A percentile compares a stretch with the other conserved stretches of the same genome.
Evolutionary conservation across 2,113 vertebrate species (phyloP).

Genomic region (Oostethus manadensis): DNA sequence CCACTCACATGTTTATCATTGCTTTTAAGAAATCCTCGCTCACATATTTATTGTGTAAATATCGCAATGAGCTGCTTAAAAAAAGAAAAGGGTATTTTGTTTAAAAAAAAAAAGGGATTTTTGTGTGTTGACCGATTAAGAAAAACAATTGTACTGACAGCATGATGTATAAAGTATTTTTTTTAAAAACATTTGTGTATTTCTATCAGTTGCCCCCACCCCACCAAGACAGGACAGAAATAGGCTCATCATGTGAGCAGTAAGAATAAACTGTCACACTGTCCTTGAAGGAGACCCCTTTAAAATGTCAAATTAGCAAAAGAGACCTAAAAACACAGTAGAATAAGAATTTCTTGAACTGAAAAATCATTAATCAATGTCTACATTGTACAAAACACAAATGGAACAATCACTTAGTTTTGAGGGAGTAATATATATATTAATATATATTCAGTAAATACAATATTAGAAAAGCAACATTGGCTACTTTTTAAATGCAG

Average conservation of each 20-base stretch:
- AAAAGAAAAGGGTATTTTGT: constrained; percentile 24
- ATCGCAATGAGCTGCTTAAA: constrained; percentile 35
- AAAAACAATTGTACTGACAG: constrained; percentile 51
- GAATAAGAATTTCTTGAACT: constrained; percentile 58
- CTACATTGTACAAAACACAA: constrained; percentile 58
- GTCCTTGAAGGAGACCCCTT: constrained; percentile 1
- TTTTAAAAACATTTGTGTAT: constrained; percentile 49
- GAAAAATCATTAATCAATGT: constrained; percentile 36
- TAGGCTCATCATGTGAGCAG: constrained; percentile 40
- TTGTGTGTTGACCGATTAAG: constrained; percentile 17
- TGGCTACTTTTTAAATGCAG: too few relatives aligned
- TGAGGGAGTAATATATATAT: too few relatives aligned
- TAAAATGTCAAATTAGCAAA: neutral
- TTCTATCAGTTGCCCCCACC: neutral
- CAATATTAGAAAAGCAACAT: too few relatives aligned
- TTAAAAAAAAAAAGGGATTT: constrained; percentile 15
- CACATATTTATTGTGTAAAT: constrained; percentile 61
- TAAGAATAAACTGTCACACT: constrained; percentile 45
- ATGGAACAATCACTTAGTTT: constrained; percentile 13
- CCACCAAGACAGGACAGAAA: constrained; percentile 15
- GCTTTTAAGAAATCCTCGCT: constrained; percentile 27
- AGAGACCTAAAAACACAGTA: neutral
- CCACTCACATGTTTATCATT: constrained; percentile 53
- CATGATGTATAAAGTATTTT: constrained; percentile 75
- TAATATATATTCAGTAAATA: too few relatives aligned